Conservation (phyloP, 92 coral and sea anemone species). For the Plumapathes pennacea region DNA sequence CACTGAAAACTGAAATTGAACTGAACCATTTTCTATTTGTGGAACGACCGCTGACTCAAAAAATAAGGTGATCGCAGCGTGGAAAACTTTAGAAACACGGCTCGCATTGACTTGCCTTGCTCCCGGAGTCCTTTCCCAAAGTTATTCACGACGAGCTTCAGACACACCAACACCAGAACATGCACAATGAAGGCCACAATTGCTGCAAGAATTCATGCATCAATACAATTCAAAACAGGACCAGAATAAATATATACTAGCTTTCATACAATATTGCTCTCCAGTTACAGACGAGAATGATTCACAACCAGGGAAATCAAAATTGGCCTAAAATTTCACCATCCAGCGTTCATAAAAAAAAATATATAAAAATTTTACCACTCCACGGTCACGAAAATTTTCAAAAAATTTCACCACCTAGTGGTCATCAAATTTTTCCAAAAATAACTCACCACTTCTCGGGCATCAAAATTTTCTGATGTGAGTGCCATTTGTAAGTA, state of each 20-base stretch:
- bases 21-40: no score
- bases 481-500: no score
- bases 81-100: not conserved
- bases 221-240: no score
- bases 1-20: no score
- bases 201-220: conserved; percentile 22
- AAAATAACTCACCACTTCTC: not conserved
- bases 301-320: no score
- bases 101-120: conserved; percentile 47
- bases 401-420: not conserved
- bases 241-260: no score
- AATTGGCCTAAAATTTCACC: no score
- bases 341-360: no score
- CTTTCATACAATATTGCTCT: no score
- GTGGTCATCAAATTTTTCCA: not conserved
- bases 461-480: not conserved
- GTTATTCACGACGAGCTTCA: conserved; percentile 77
- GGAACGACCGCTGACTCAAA: not conserved
- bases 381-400: no score
- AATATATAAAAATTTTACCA: no score
- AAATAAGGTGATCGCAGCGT: not conserved
- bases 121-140: conserved; percentile 89
- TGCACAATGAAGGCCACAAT: conserved; percentile 70
- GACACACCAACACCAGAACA: conserved; percentile 54
- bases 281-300: no score